These are phyloP conservation scores for silkworm (Bombyx mori) DNA, from an alignment of 1,140 invertebrate species.

Conservation along the genomic window DNA sequence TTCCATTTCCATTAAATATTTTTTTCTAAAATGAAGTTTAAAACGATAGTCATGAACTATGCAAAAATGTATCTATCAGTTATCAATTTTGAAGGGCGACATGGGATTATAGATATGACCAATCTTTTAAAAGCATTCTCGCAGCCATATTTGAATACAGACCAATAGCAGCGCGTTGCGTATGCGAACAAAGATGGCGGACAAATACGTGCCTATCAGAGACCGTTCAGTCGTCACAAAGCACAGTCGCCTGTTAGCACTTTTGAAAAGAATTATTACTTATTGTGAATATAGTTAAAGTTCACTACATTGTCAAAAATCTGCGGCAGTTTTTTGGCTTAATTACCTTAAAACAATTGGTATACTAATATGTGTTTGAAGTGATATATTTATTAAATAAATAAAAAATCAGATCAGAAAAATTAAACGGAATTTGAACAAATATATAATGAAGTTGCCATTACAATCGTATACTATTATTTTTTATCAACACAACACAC, in stretches of 20 bases:
- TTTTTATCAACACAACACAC: no score
- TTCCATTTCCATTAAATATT: no score
- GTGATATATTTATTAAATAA: neutral
- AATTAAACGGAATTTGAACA: neutral
- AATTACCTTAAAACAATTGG: no score
- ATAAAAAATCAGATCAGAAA: neutral
- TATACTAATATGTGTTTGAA: neutral
- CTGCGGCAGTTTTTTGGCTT: no score
- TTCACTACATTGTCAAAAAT: no score
- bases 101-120: conserved; percentile 8
- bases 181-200: conserved; percentile 43
- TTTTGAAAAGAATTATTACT: no score
- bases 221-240: conserved; percentile 42
- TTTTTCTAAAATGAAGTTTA: no score
- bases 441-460: no score
- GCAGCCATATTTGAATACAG: conserved; percentile 48
- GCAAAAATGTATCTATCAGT: no score
- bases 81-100: conserved; percentile 11
- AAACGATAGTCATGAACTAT: no score
- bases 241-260: conserved; percentile 17
- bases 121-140: conserved; percentile 42
- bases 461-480: no score
- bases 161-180: conserved; percentile 46
- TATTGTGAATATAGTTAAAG: no score
- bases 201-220: conserved; percentile 27